Conservation (phyloP, 2,888 invertebrate genomes). For the Erebia palarica region DNA sequence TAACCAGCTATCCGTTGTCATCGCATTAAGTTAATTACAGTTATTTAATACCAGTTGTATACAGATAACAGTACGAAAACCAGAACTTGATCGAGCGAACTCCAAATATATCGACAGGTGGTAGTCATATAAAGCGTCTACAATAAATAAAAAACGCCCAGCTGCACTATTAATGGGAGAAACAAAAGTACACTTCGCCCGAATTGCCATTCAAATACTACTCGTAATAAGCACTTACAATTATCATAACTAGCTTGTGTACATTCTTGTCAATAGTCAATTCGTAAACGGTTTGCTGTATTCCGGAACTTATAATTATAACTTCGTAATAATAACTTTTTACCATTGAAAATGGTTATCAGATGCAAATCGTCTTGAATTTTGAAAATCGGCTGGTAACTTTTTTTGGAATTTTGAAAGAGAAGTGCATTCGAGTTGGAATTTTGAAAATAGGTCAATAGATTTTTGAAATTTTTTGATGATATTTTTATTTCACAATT, state of each 20-base stretch:
- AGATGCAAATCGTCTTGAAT: too few species aligned
- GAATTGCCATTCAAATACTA: background rate
- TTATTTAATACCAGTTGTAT: slow-evolving; percentile 7
- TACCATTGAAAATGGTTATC: too few species aligned
- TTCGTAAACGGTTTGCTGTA: background rate
- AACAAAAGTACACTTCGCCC: slow-evolving; percentile 9
- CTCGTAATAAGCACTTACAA: background rate
- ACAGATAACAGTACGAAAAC: background rate
- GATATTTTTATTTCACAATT: too few species aligned
- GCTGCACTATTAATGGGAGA: slow-evolving; percentile 32
- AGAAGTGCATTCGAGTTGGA: too few species aligned
- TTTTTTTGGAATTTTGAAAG: too few species aligned
- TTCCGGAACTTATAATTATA: background rate
- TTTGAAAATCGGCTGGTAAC: too few species aligned
- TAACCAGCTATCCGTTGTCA: slow-evolving; percentile 3
- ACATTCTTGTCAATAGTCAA: background rate
- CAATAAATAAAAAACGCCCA: slow-evolving; percentile 24
- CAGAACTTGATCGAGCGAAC: slow-evolving; percentile 3
- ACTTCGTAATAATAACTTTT: background rate
- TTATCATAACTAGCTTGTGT: slow-evolving; percentile 1
- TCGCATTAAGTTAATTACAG: slow-evolving; percentile 3
- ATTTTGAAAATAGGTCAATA: too few species aligned
- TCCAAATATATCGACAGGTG: slow-evolving; percentile 28
- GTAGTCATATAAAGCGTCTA: slow-evolving; percentile 23
- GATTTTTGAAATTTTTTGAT: too few species aligned